Conservation (phyloP, 2,113 vertebrate genomes). For the Corvus cornix region DNA sequence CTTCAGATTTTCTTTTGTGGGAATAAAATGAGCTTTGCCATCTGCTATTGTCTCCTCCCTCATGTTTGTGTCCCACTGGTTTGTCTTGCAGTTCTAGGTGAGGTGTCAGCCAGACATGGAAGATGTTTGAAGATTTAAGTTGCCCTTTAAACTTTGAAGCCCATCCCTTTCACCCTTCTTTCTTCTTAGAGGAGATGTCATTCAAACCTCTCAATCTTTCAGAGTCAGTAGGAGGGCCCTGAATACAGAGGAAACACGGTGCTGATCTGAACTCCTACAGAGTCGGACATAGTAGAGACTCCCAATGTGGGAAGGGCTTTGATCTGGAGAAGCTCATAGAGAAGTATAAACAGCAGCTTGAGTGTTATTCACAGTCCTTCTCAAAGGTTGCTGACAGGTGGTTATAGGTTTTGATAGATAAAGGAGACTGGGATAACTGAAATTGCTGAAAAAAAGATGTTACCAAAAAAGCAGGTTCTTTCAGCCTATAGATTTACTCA, state of each 20-base stretch:
- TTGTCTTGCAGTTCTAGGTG: not conserved
- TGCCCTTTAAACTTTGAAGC: slow-evolving; percentile 35
- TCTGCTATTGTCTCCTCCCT: not conserved
- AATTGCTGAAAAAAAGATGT: not conserved
- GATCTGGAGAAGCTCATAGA: not conserved
- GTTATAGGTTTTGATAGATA: not conserved
- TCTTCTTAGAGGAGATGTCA: not conserved
- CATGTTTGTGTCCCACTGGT: not conserved
- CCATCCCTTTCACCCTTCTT: not conserved
- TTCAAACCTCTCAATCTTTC: not conserved
- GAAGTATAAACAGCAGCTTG: not conserved
- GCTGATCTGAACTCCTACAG: not conserved
- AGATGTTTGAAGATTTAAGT: slow-evolving; percentile 19
- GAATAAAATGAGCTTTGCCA: not conserved
- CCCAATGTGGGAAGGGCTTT: not conserved
- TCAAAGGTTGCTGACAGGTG: not conserved
- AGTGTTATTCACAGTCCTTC: not conserved
- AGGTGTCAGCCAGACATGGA: not conserved
- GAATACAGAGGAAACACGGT: not conserved
- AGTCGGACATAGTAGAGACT: not conserved
- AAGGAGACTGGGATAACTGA: not conserved
- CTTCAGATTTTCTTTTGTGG: not conserved
- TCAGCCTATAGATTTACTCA: not conserved
- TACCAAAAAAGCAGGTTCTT: not conserved
- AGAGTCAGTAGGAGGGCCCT: not conserved